A percentile compares a stretch with the other conserved stretches of the same genome.
Evolutionary conservation across 2,113 vertebrate species (phyloP).

Genomic region (Chaetorhynchus papuensis): DNA sequence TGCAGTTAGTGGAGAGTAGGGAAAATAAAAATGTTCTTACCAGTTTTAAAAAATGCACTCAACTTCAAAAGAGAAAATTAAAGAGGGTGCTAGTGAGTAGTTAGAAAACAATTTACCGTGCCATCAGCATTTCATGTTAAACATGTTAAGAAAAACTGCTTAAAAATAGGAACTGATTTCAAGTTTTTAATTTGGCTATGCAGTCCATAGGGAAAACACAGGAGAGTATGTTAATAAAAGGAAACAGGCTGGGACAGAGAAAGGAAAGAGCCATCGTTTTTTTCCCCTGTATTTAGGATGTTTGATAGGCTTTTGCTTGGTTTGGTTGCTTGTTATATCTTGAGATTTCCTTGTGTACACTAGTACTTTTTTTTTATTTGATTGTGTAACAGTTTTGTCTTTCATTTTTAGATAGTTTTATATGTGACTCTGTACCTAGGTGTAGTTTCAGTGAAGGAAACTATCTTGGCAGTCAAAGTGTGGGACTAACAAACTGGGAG

Average conservation of each 20-base stretch:
- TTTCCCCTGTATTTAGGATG: neutral
- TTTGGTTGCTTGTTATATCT: neutral
- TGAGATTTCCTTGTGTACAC: neutral
- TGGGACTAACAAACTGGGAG: neutral
- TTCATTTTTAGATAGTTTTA: neutral
- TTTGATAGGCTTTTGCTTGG: neutral
- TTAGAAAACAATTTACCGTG: neutral
- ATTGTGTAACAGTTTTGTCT: neutral
- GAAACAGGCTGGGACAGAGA: neutral
- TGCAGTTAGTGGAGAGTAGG: conserved; percentile 13
- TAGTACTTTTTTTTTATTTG: neutral
- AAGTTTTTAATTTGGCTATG: neutral
- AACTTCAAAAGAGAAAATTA: neutral
- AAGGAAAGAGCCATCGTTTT: neutral
- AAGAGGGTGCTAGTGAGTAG: neutral
- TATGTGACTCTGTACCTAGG: neutral
- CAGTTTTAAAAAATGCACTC: conserved; percentile 5
- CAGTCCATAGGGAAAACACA: neutral
- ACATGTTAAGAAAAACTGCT: neutral
- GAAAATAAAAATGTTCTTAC: conserved; percentile 4
- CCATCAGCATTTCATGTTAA: neutral
- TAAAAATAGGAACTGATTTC: neutral
- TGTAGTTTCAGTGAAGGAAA: neutral
- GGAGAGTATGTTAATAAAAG: neutral
- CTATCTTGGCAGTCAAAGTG: neutral